phyloP scores from a whole-genome alignment of 1,140 invertebrate genomes.

The Ruditapes philippinarum region DNA sequence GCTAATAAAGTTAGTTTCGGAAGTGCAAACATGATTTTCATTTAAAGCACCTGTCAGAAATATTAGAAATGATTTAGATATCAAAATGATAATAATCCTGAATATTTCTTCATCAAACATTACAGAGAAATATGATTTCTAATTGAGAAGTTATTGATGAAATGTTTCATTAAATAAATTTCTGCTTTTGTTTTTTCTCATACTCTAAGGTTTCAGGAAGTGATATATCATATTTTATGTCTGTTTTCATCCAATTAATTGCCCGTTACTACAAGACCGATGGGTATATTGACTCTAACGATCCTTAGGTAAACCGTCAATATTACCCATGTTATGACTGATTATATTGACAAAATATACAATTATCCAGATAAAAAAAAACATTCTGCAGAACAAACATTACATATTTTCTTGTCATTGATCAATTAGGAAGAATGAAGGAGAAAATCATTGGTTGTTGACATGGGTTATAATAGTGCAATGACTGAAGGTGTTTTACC shows the following conservation, averaged over 20 bases:
- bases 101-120: not conserved
- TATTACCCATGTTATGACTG: conserved; percentile 21
- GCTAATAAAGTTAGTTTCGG: too few species aligned
- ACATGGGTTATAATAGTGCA: not conserved
- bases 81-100: not conserved
- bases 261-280: not conserved
- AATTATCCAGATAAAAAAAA: conserved; percentile 17
- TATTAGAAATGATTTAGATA: not conserved
- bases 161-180: conserved; percentile 1
- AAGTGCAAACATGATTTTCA: too few species aligned
- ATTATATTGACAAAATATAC: conserved; percentile 24
- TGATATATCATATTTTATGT: not conserved
- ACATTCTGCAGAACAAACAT: not conserved
- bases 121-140: not conserved
- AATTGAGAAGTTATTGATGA: conserved; percentile 8
- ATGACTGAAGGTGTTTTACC: too few species aligned
- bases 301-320: not conserved
- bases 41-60: too few species aligned
- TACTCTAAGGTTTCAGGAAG: not conserved
- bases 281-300: not conserved
- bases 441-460: conserved; percentile 21
- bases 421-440: not conserved
- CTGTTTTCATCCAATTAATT: not conserved
- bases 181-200: not conserved
- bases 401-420: not conserved